Conservation (phyloP, 2,888 invertebrate species). For the Diabrotica balteata region DNA sequence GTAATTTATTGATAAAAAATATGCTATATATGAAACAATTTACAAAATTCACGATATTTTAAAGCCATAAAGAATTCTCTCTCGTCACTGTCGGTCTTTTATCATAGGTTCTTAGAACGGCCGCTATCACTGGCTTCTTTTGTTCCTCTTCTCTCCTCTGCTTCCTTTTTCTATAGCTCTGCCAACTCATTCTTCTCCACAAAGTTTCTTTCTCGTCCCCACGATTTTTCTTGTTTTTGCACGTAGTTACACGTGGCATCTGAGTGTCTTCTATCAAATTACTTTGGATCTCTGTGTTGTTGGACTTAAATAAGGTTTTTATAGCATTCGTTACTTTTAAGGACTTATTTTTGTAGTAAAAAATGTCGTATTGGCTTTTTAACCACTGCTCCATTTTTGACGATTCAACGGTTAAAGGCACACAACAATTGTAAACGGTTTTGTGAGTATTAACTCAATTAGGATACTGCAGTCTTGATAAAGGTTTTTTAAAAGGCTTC, state of each 20-base stretch:
- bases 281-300: slow-evolving; percentile 27
- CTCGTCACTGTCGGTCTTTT: slow-evolving; percentile 34
- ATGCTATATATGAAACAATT: no score
- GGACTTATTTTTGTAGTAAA: slow-evolving; percentile 40
- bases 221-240: slow-evolving; percentile 14
- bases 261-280: slow-evolving; percentile 35
- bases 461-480: slow-evolving; percentile 6
- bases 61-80: slow-evolving; percentile 30
- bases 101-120: slow-evolving; percentile 51
- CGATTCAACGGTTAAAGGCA: background rate
- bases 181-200: slow-evolving; percentile 47
- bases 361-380: slow-evolving; percentile 43
- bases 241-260: slow-evolving; percentile 4
- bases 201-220: slow-evolving; percentile 32
- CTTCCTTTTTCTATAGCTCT: slow-evolving; percentile 44
- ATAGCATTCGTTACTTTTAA: slow-evolving; percentile 37
- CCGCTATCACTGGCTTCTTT: slow-evolving; percentile 47
- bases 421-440: background rate
- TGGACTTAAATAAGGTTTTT: slow-evolving; percentile 38
- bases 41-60: background rate
- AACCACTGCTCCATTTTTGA: slow-evolving; percentile 43
- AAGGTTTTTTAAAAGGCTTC: slow-evolving; percentile 18
- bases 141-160: slow-evolving; percentile 44
- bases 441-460: slow-evolving; percentile 14
- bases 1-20: no score